phyloP scores from a whole-genome alignment of 2,113 vertebrate species.

The Lepus europaeus region DNA sequence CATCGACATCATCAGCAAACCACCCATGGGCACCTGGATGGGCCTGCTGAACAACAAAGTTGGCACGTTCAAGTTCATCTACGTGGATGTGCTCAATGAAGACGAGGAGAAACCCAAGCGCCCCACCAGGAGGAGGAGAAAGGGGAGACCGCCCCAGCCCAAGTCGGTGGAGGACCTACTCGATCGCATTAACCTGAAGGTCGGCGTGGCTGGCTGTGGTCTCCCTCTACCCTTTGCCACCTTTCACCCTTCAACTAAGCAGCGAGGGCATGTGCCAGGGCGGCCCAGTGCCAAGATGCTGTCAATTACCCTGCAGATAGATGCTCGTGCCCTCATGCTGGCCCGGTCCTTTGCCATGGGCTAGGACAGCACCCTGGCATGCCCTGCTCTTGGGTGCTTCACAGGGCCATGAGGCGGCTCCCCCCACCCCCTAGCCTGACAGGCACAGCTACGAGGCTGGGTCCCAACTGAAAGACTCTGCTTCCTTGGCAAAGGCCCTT shows the following conservation, averaged over 20 bases:
- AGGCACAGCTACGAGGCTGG: accelerated
- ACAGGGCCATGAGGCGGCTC: accelerated
- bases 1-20: slow-evolving; percentile 99
- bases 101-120: slow-evolving; percentile 97
- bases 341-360: neutral
- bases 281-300: neutral
- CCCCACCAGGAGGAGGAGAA: slow-evolving; percentile 93
- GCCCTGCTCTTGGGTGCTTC: neutral
- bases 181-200: slow-evolving; percentile 97
- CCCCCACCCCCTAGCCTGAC: accelerated
- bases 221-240: accelerated
- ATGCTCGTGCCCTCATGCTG: accelerated
- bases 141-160: slow-evolving; percentile 95
- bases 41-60: slow-evolving; percentile 98
- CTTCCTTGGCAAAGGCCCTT: neutral
- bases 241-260: neutral
- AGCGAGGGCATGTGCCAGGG: neutral
- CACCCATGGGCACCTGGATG: slow-evolving; percentile 99
- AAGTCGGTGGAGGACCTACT: slow-evolving; percentile 97
- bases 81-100: slow-evolving; percentile 96
- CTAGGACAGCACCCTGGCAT: too few species aligned
- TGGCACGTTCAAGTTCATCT: slow-evolving; percentile 99
- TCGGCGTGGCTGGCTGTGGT: slow-evolving; percentile 72
- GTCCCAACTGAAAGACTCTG: accelerated
- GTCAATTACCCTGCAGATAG: neutral